Base-by-base conservation (phyloP, 2,888 invertebrate species). In the Eristalinus aeneus region DNA sequence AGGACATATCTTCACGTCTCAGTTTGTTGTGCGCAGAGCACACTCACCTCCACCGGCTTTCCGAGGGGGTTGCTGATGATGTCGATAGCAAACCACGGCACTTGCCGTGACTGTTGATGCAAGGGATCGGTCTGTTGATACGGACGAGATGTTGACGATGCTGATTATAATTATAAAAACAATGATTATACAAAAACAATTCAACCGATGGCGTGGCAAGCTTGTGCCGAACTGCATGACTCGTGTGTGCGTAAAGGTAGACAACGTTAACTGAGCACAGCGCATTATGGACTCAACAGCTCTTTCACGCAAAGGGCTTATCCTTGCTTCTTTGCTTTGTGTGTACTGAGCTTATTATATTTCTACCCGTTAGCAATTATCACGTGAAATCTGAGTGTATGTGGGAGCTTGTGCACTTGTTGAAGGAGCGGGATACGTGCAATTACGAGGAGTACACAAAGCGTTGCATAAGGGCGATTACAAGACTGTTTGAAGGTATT, bases 361-460 rank as follows among this genome's bases (percentile, higher is more conserved):
- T 60, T 20, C 56, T 58, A 58, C n/a, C n/a, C 12, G 32, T 53
- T 61, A 36, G 10, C 34, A 34, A 54, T 53, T 63, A 34, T 53
- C 64, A 73, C 64, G 73, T 73, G 27, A 54, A 8, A 64, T 64
- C 16, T 74, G 34, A 39, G 27, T 20, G 16, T 11, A 56, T 6
- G 20, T 64, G n/a, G 16, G 36, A 54, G 71, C 71, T 71, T n/a
- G 20, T 56, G 22, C 34, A 20, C 54, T 34, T 12, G 12, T 54
- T 22, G 32, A 32, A 12, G 34, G 12, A 68, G 16, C 11, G 22
- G 34, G 54, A n/a, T n/a, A 9, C 3, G 8, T 68, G 54, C 20
- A 20, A 6, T 67, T 32, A 32, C 54, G 54, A 20, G 67, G 54
- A 54, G 22, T 36, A 20, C 56, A 22, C 56, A 58, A 22, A 12